A percentile compares a stretch with the other conserved stretches of the same genome.
phyloP scores from a whole-genome alignment of 2,113 vertebrate species.

The Cnemophilus loriae region DNA sequence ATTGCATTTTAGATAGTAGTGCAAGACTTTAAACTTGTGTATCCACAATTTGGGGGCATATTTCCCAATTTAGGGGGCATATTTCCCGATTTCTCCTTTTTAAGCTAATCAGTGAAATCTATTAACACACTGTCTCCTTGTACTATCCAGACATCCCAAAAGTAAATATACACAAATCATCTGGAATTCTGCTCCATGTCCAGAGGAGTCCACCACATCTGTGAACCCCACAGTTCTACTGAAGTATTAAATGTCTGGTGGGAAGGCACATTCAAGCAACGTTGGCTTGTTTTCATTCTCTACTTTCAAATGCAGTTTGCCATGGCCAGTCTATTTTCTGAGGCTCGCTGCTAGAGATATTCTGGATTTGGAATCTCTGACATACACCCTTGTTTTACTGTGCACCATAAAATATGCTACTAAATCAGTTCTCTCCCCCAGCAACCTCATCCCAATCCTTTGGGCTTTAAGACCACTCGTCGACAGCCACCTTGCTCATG shows the following conservation, averaged over 20 bases:
- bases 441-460: neutral
- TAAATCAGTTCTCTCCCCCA: neutral
- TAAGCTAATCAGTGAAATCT: neutral
- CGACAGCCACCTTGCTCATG: neutral
- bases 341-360: neutral
- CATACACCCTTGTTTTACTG: neutral
- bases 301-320: neutral
- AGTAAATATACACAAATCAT: neutral
- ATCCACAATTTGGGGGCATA: neutral
- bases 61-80: neutral
- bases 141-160: neutral
- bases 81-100: neutral
- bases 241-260: neutral
- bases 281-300: neutral
- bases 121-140: neutral
- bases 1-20: neutral
- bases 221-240: neutral
- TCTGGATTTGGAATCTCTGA: neutral
- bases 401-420: neutral
- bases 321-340: neutral
- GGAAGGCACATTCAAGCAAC: neutral
- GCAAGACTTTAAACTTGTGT: neutral
- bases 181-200: neutral
- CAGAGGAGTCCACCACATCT: neutral
- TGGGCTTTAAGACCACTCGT: neutral